These are phyloP conservation scores for Platysternon megacephalum DNA, from an alignment of 2,113 vertebrate species.

Conservation along the genomic window DNA sequence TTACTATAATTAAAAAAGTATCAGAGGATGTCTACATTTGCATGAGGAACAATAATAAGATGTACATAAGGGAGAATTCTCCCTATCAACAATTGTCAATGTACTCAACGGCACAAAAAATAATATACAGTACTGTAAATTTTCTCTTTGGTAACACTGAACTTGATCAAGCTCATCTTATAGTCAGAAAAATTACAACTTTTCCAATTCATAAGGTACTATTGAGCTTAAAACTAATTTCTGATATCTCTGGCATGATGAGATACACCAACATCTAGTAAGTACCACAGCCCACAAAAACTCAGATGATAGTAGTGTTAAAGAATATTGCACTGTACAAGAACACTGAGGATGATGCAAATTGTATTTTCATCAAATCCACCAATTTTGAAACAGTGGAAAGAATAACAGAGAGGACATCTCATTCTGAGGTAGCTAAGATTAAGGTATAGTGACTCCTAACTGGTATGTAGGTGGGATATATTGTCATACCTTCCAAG, in stretches of 20 bases:
- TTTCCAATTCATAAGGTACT: neutral
- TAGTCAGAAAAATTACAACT: neutral
- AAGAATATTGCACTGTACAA: neutral
- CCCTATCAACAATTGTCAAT: neutral
- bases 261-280: neutral
- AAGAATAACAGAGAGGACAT: neutral
- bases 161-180: neutral
- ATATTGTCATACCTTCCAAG: neutral
- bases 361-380: neutral
- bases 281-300: neutral
- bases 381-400: neutral
- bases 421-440: neutral
- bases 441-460: too few species aligned
- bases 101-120: neutral
- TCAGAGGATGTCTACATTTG: neutral
- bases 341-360: neutral
- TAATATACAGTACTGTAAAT: neutral
- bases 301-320: neutral
- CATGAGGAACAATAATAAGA: neutral
- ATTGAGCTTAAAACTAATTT: rapidly evolving
- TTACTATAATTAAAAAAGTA: neutral
- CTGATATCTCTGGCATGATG: neutral
- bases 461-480: neutral
- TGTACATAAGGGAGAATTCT: neutral
- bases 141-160: neutral